These are phyloP conservation scores for Gulo gulo DNA, from an alignment of 2,113 vertebrate species.

Conservation along the genomic window DNA sequence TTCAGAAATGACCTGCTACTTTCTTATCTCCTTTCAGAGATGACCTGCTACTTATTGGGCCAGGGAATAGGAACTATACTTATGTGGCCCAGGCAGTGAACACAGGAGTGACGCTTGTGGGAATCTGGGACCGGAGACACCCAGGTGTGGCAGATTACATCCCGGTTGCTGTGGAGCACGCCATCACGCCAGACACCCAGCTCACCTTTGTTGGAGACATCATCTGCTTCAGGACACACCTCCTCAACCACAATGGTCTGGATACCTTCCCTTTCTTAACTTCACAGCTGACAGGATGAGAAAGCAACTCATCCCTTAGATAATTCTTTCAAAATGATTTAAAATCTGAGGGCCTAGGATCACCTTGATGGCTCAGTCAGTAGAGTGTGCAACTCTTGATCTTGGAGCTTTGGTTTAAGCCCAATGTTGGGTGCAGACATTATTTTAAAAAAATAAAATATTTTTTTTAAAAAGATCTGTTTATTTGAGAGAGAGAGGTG, in stretches of 20 bases:
- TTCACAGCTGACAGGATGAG: neutral
- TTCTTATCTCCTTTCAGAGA: constrained; percentile 75
- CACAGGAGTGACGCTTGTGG: constrained; percentile 79
- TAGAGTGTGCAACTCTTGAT: neutral
- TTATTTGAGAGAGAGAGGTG: neutral
- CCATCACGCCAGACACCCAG: constrained; percentile 76
- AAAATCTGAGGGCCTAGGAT: neutral
- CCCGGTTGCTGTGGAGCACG: constrained; percentile 79
- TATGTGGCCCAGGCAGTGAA: constrained; percentile 81
- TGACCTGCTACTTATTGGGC: constrained; percentile 80
- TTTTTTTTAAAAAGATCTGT: neutral
- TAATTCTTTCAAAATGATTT: neutral
- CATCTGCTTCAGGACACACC: constrained; percentile 82
- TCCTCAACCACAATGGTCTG: constrained; percentile 79
- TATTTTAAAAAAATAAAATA: neutral
- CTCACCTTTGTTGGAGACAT: constrained; percentile 77
- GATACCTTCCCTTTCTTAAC: neutral
- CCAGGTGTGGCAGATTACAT: constrained; percentile 82
- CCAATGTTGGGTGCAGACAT: neutral
- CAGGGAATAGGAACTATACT: constrained; percentile 75
- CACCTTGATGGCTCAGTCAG: neutral
- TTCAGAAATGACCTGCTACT: constrained; percentile 63
- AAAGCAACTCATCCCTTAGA: neutral
- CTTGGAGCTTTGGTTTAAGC: neutral
- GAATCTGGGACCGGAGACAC: constrained; percentile 78